Conservation (phyloP, 1,140 invertebrate species). For the Drosophila truncata region DNA sequence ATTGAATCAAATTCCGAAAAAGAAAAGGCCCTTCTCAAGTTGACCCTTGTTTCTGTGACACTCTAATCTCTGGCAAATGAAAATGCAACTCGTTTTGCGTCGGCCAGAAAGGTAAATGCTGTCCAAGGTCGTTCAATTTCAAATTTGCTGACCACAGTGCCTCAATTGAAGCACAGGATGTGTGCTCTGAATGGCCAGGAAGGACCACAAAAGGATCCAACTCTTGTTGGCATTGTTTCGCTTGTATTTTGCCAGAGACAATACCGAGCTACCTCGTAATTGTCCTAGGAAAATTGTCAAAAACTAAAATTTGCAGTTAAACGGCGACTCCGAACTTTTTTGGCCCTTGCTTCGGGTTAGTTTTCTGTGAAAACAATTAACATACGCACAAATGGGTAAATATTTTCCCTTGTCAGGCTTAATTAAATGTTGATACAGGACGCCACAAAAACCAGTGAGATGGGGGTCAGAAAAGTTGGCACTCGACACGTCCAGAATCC, state of each 20-base stretch:
- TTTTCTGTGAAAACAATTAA: slow-evolving; percentile 54
- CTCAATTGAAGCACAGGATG: slow-evolving; percentile 37
- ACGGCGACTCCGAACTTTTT: neutral
- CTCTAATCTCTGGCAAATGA: slow-evolving; percentile 23
- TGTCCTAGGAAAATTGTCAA: slow-evolving; percentile 42
- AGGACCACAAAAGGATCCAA: slow-evolving; percentile 9
- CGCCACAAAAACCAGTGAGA: slow-evolving; percentile 9
- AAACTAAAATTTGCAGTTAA: slow-evolving; percentile 48
- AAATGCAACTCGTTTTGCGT: slow-evolving; percentile 22
- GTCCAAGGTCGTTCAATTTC: slow-evolving; percentile 38
- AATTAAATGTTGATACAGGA: slow-evolving; percentile 63
- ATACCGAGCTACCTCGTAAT: slow-evolving; percentile 35
- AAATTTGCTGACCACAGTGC: slow-evolving; percentile 62
- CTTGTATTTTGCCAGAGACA: slow-evolving; percentile 57
- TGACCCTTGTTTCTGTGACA: slow-evolving; percentile 5
- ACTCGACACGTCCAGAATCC: slow-evolving; percentile 14
- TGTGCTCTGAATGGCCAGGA: slow-evolving; percentile 34
- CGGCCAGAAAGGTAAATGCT: slow-evolving; percentile 11
- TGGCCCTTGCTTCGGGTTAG: slow-evolving; percentile 26
- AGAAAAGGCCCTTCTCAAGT: neutral
- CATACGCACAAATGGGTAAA: slow-evolving; percentile 65
- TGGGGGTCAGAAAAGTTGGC: slow-evolving; percentile 1
- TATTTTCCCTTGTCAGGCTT: slow-evolving; percentile 41
- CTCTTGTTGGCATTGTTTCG: slow-evolving; percentile 59
- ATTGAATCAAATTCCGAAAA: slow-evolving; percentile 34